Base-by-base conservation (phyloP, 2,888 invertebrate species). In the Cosmorhoe ocellata region DNA sequence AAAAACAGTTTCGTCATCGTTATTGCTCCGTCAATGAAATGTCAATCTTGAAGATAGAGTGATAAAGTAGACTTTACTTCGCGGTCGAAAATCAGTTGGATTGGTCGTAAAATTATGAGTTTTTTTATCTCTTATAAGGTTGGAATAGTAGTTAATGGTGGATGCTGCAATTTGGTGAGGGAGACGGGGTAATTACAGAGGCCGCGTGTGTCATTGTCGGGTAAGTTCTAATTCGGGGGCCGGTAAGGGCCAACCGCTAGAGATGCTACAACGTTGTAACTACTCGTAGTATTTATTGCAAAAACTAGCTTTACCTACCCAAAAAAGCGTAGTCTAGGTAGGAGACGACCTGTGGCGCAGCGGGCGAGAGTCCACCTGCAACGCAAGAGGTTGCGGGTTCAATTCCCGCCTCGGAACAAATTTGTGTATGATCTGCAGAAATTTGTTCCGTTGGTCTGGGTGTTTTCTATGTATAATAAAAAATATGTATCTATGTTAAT, bases 201-300 rank as follows among this genome's bases (percentile, higher is more conserved):
- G 40, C 76, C 76, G 73, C 64, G 77, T 82, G 84, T 89, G 89
- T 90, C 89, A 89, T 89, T 90, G 88, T 76, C 81, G 81, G 53
- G 42, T 61, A 7, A 4, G 69, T 73, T 76, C 75, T 68, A 64
- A 66, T 61, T 63, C 60, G 12, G 44, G 34, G 32, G 48, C 39
- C 42, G 32, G 48, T 47, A 54, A 24, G 24, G 24, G 24, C 24
- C 24, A 7, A 24, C 2, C 18, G 5, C 5, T 5, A 18, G 18
- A 18, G 5, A 24, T 18, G 18, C 18, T 3, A 3, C 18, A 3
- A 18, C 18, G 4, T 18, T 3, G n/a, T n/a, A 18, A 18, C 18
- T 18, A 4, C 18, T n/a, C 18, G 4, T 18, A 18, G 18, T 18
- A 18, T 18, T n/a, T n/a, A n/a, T n/a, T n/a, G n/a, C n/a, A n/a